A percentile compares a stretch with the other conserved stretches of the same genome.
phyloP scores from a whole-genome alignment of 2,797 vertebrate species.

The Avahi laniger region DNA sequence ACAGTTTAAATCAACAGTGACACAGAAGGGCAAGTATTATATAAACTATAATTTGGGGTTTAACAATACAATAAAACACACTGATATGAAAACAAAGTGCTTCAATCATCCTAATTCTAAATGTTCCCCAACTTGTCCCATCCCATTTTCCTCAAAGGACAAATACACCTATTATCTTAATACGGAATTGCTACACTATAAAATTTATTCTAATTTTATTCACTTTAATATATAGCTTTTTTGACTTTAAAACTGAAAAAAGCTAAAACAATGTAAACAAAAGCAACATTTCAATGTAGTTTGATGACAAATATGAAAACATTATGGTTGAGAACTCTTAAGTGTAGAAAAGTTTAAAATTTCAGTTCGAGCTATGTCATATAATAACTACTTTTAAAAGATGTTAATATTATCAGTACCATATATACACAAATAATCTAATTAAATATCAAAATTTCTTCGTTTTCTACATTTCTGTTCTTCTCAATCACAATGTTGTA shows the following conservation, averaged over 20 bases:
- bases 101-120: constrained; percentile 29
- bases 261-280: constrained; percentile 35
- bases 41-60: constrained; percentile 35
- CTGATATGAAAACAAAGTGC: not conserved
- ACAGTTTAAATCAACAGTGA: constrained; percentile 17
- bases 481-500: constrained; percentile 66
- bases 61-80: constrained; percentile 38
- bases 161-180: constrained; percentile 25
- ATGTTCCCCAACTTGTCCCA: not conserved
- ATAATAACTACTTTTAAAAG: constrained; percentile 28
- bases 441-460: constrained; percentile 45
- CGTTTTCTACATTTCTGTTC: constrained; percentile 62
- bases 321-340: constrained; percentile 65
- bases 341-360: constrained; percentile 54
- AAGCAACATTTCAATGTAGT: constrained; percentile 47
- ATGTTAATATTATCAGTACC: constrained; percentile 10
- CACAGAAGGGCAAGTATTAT: not conserved
- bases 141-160: not conserved
- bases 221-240: constrained; percentile 32
- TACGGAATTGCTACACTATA: not conserved
- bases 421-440: not conserved
- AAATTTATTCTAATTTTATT: constrained; percentile 29
- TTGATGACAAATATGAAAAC: constrained; percentile 50
- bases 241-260: constrained; percentile 28
- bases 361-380: constrained; percentile 34